A percentile compares a stretch with the other conserved stretches of the same genome.
These are phyloP conservation scores for Wiebesia pumilae DNA, from an alignment of 1,140 invertebrate genomes.

Conservation along the genomic window DNA sequence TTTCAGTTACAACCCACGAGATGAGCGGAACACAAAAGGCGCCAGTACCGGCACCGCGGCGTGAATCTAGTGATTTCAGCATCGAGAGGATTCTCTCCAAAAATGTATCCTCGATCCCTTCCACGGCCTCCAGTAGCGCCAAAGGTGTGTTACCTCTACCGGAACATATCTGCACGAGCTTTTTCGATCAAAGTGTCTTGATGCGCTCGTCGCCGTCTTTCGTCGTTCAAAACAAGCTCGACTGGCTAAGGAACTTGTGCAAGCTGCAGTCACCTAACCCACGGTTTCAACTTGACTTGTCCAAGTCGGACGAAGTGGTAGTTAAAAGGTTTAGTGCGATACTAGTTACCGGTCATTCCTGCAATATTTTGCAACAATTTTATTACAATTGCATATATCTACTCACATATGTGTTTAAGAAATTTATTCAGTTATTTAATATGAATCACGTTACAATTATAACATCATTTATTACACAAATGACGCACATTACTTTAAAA, in stretches of 20 bases:
- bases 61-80: slow-evolving; percentile 66
- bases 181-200: not conserved
- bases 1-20: slow-evolving; percentile 56
- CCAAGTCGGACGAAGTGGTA: not conserved
- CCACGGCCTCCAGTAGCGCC: not conserved
- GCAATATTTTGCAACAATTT: not conserved
- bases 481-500: too few relatives aligned
- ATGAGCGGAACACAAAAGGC: slow-evolving; percentile 63
- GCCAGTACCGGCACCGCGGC: slow-evolving; percentile 1
- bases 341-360: not conserved
- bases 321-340: not conserved
- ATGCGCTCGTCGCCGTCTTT: not conserved
- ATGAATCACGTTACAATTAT: too few relatives aligned
- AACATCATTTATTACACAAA: too few relatives aligned
- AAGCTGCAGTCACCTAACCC: not conserved
- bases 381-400: not conserved
- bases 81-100: slow-evolving; percentile 67
- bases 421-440: too few relatives aligned
- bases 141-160: too few relatives aligned
- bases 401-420: too few relatives aligned
- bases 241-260: slow-evolving; percentile 33
- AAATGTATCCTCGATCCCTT: slow-evolving; percentile 33
- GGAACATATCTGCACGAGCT: not conserved
- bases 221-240: not conserved
- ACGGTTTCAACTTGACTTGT: not conserved